Base-by-base conservation (phyloP, 2,113 vertebrate species). In the Leptodactylus fuscus region DNA sequence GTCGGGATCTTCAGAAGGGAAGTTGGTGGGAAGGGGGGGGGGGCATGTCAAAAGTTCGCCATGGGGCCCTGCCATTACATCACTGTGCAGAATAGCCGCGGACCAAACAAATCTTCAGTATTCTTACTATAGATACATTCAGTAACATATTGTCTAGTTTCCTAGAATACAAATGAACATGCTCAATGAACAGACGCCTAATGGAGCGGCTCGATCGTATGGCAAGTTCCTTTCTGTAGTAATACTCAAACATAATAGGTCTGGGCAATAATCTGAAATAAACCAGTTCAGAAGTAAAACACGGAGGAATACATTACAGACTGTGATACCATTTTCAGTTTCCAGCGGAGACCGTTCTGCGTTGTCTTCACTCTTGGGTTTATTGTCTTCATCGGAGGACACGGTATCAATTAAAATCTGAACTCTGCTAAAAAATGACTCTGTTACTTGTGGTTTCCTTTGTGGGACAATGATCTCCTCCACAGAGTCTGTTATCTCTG, bases 321-420 rank as follows among this genome's bases (percentile, higher is more conserved):
- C 9, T 12, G 11, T 34, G 60, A 34, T 86, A 86, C 84, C 84
- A 60, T 73, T 81, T 73, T 60, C 36, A 48, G 20, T 18, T 62
- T 83, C 71, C 38, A 9, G 4, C 34, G 65, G 15, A 8, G 65
- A 5, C 10, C 32, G 18, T 55, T 8, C 67, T 9, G 29, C 20
- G 3, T 4, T 46, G 15, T 80, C 67, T 29, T 13, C 44, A 34
- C 12, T 44, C 55, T 60, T 80, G 18, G 15, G 36, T 38, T 34
- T 79, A 24, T 18, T 38, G 10, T 85, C 48, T 70, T 83, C 78
- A 70, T 91, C 92, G 48, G 88, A 88, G 85, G 87, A 86, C 2
- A 53, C 90, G 5, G 92, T 87, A 46, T 93, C 91, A 0, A 93
- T 93, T 81, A 92, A 53, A 74, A 93, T 93, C 88, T 91, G 88